Conservation (phyloP, 2,797 vertebrate species). For the Argyrosomus regius region DNA sequence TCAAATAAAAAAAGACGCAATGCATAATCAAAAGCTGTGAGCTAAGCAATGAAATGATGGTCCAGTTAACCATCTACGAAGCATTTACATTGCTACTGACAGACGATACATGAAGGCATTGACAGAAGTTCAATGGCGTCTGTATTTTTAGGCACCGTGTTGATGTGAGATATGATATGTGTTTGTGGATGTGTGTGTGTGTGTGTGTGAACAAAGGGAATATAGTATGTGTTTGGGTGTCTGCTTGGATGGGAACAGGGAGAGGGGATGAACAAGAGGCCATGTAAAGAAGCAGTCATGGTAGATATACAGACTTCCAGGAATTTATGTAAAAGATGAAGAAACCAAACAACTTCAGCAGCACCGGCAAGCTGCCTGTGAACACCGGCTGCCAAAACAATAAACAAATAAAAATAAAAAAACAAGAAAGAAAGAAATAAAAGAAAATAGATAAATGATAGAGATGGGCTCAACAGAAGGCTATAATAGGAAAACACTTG, state of each 20-base stretch:
- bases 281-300: conserved; percentile 80
- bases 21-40: conserved; percentile 77
- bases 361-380: conserved; percentile 86
- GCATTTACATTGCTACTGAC: conserved; percentile 88
- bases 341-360: conserved; percentile 81
- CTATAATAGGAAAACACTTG: conserved; percentile 57
- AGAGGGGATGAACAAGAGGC: conserved; percentile 62
- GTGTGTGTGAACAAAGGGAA: conserved; percentile 51
- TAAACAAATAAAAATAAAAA: not conserved
- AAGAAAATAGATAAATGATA: conserved; percentile 84
- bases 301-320: conserved; percentile 87
- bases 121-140: conserved; percentile 88
- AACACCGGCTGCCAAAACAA: conserved; percentile 86
- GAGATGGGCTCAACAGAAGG: conserved; percentile 68
- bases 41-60: conserved; percentile 73
- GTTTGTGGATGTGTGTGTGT: conserved; percentile 60
- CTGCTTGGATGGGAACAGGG: conserved; percentile 38
- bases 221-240: conserved; percentile 48
- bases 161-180: conserved; percentile 83
- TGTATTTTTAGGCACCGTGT: conserved; percentile 99
- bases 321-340: conserved; percentile 86
- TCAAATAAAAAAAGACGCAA: conserved; percentile 66
- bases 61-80: conserved; percentile 75
- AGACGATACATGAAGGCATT: conserved; percentile 86
- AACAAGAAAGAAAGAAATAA: conserved; percentile 68